Percentiles rank a stretch among this genome's conserved stretches.
These are phyloP conservation scores for Tachyglossus aculeatus DNA, from an alignment of 2,797 vertebrate species.

Conservation along the genomic window DNA sequence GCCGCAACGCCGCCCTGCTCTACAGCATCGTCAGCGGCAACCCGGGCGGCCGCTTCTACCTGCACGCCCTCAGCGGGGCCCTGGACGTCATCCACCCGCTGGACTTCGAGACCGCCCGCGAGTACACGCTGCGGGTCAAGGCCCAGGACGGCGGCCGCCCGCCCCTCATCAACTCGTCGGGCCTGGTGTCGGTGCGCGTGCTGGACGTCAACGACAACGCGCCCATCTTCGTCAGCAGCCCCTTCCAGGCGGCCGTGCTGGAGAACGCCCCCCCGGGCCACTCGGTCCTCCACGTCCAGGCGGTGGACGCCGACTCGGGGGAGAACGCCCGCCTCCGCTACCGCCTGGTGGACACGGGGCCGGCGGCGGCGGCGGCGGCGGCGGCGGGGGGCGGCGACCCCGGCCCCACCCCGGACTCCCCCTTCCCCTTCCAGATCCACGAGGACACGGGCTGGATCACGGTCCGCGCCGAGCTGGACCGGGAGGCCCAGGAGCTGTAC, in stretches of 20 bases:
- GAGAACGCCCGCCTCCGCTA: conserved; percentile 92
- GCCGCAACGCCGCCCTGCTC: conserved; percentile 91
- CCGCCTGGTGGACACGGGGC: conserved; percentile 82
- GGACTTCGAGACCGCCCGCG: conserved; percentile 91
- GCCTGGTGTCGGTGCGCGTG: conserved; percentile 92
- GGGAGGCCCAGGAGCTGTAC: conserved; percentile 90
- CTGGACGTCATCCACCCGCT: conserved; percentile 93
- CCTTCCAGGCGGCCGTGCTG: conserved; percentile 93
- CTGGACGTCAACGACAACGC: conserved; percentile 95
- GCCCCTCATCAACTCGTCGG: conserved; percentile 91
- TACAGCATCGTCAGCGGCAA: conserved; percentile 98
- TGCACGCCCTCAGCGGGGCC: conserved; percentile 89
- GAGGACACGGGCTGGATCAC: conserved; percentile 97
- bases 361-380: conserved; percentile 19
- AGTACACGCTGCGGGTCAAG: conserved; percentile 93
- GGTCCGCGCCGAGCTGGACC: conserved; percentile 85
- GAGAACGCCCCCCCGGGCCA: conserved; percentile 91
- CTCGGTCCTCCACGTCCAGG: conserved; percentile 95
- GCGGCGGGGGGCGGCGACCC: background rate
- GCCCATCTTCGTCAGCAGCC: conserved; percentile 97
- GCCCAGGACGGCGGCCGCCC: conserved; percentile 96
- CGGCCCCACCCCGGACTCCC: background rate
- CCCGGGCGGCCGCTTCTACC: conserved; percentile 93
- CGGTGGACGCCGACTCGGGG: conserved; percentile 91
- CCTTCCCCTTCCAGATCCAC: conserved; percentile 93